phyloP scores from a whole-genome alignment of 1,140 invertebrate genomes.

The Drosophila takahashii region DNA sequence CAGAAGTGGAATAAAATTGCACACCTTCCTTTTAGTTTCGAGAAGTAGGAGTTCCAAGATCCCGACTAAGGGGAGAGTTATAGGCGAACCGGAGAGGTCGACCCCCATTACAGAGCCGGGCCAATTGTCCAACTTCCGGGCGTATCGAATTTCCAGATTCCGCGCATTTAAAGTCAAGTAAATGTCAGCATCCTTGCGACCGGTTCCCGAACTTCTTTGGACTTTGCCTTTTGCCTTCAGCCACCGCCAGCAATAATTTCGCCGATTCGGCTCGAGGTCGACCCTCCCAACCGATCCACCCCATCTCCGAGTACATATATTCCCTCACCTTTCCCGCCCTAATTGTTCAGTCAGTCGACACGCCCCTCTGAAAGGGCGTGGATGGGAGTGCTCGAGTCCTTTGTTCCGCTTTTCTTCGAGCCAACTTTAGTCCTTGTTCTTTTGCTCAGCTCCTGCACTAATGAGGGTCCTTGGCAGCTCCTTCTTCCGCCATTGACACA shows the following conservation, averaged over 20 bases:
- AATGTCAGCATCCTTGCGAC: constrained; percentile 65
- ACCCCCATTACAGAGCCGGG: constrained; percentile 46
- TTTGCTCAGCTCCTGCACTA: constrained; percentile 61
- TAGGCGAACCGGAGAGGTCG: constrained; percentile 7
- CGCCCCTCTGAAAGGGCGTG: constrained; percentile 53
- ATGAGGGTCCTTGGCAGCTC: constrained; percentile 68
- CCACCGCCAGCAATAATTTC: constrained; percentile 27
- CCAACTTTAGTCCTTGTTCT: constrained; percentile 60
- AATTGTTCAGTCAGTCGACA: constrained; percentile 73
- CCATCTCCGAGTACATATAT: not conserved
- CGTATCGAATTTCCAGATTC: constrained; percentile 65
- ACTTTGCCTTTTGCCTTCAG: constrained; percentile 40
- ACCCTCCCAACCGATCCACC: constrained; percentile 23
- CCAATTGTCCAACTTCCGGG: constrained; percentile 79
- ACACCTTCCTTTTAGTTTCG: constrained; percentile 50
- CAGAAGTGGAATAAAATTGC: constrained; percentile 60
- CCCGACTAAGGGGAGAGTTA: constrained; percentile 14
- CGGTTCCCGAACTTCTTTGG: constrained; percentile 35
- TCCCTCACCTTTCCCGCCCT: constrained; percentile 27
- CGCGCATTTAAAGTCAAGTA: constrained; percentile 67
- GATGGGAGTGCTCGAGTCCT: constrained; percentile 26
- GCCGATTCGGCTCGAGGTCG: constrained; percentile 10
- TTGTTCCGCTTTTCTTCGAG: constrained; percentile 58
- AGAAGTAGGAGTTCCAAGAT: constrained; percentile 55
- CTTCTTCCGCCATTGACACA: constrained; percentile 75